These are phyloP conservation scores for Mythimna impura DNA, from an alignment of 2,888 invertebrate genomes.

Conservation along the genomic window DNA sequence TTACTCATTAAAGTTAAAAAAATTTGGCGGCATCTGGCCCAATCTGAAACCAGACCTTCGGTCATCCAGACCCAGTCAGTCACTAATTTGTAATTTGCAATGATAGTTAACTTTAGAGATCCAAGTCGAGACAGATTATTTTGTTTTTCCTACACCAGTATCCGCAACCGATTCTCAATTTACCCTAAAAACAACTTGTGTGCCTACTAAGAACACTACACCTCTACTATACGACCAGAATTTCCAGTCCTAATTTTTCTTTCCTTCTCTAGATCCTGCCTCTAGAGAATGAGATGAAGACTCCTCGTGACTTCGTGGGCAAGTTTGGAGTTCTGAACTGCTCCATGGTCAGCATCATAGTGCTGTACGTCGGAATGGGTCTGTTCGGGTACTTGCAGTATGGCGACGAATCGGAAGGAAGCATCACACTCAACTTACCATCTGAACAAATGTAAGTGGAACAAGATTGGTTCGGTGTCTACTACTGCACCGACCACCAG, in stretches of 20 bases:
- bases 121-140: too few relatives aligned
- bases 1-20: too few relatives aligned
- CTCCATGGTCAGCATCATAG: slow-evolving; percentile 95
- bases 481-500: too few relatives aligned
- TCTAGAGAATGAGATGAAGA: slow-evolving; percentile 98
- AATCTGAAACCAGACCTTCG: too few relatives aligned
- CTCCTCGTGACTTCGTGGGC: slow-evolving; percentile 95
- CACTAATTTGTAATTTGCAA: too few relatives aligned
- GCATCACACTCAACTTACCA: slow-evolving; percentile 96
- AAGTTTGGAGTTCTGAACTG: slow-evolving; percentile 96
- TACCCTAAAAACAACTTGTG: not conserved
- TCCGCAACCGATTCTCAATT: not conserved
- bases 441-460: slow-evolving; percentile 91
- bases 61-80: too few relatives aligned
- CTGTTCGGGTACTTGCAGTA: slow-evolving; percentile 97
- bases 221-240: not conserved
- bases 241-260: not conserved
- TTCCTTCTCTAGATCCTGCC: slow-evolving; percentile 93
- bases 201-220: too few relatives aligned
- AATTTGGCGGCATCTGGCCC: too few relatives aligned
- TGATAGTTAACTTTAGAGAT: too few relatives aligned
- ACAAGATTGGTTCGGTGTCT: not conserved
- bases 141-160: not conserved
- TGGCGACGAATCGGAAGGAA: slow-evolving; percentile 93
- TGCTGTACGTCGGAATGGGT: slow-evolving; percentile 96